Conservation (phyloP, 2,113 vertebrate species). For the Prolemur simus region DNA sequence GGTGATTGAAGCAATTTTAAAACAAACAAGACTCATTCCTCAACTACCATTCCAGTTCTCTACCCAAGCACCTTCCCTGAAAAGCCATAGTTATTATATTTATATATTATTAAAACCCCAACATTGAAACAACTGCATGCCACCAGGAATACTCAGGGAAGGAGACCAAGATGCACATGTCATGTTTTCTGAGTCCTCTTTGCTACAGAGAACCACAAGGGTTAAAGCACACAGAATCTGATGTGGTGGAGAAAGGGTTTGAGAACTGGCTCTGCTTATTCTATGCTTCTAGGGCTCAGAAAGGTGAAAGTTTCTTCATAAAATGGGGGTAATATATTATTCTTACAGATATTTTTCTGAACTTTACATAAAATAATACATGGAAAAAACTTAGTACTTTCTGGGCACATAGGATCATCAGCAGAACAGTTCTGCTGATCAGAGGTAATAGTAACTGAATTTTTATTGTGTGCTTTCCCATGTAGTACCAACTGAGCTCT, state of each 20-base stretch:
- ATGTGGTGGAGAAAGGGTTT: background rate
- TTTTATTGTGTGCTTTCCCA: background rate
- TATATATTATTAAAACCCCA: background rate
- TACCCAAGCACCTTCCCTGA: background rate
- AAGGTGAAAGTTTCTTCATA: background rate
- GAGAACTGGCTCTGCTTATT: background rate
- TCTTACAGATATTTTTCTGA: background rate
- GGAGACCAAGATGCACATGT: background rate
- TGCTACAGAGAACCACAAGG: background rate
- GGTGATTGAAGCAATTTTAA: slow-evolving; percentile 48
- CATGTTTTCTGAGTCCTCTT: background rate
- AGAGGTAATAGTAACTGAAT: background rate
- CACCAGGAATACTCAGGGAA: background rate
- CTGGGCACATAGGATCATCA: background rate
- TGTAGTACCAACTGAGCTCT: background rate
- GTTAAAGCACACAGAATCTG: background rate
- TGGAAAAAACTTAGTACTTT: background rate
- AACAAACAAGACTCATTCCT: slow-evolving; percentile 33
- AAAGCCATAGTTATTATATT: background rate
- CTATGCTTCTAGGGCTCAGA: background rate
- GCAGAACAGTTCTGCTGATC: background rate
- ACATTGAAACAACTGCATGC: background rate
- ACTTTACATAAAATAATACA: slow-evolving; percentile 5
- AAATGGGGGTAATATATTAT: background rate
- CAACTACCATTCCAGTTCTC: background rate